Percentiles rank a stretch among this genome's conserved stretches.
Conservation (phyloP, 2,113 vertebrate species). For the Odontophorus gujanensis region DNA sequence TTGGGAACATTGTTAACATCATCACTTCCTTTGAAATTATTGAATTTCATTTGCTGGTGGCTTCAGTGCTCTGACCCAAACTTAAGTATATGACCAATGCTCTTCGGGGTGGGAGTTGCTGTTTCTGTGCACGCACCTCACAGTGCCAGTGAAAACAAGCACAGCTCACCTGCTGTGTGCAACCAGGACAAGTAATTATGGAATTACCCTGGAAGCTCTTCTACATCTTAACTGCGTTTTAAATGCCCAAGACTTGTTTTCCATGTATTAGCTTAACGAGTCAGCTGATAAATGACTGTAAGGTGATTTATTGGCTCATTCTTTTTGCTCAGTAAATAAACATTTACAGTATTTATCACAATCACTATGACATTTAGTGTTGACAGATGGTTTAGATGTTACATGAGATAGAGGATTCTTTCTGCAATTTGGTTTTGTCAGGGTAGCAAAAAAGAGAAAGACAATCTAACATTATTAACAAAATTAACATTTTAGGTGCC, state of each 20-base stretch:
- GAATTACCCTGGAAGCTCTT: neutral
- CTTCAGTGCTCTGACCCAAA: neutral
- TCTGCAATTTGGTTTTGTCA: neutral
- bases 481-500: neutral
- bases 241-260: neutral
- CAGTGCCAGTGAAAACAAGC: neutral
- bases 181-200: neutral
- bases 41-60: neutral
- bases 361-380: neutral
- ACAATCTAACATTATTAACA: too few species aligned
- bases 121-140: neutral
- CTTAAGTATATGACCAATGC: neutral
- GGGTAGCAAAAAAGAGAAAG: neutral
- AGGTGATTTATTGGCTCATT: neutral
- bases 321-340: neutral
- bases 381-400: neutral
- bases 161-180: neutral
- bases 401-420: neutral
- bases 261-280: neutral
- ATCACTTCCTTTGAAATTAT: neutral
- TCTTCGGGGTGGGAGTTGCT: neutral
- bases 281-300: neutral
- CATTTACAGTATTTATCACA: neutral
- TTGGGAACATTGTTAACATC: neutral
- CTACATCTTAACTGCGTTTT: neutral